Conservation (phyloP, 2,888 invertebrate species). For the Halictus quadricinctus region DNA sequence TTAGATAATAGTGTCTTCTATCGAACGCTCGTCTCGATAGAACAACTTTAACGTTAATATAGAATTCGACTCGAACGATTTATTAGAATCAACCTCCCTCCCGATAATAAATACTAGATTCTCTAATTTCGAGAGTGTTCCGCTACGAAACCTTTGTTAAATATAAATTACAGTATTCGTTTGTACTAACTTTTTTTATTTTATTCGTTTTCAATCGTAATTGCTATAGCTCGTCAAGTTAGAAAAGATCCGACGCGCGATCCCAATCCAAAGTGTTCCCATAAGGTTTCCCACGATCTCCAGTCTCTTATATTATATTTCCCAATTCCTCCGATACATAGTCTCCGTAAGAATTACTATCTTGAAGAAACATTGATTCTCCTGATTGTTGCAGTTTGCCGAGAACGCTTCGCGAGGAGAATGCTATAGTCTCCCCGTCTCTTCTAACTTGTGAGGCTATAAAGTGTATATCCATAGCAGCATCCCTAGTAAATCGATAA, state of each 20-base stretch:
- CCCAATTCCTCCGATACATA: not conserved
- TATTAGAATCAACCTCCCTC: not conserved
- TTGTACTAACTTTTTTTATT: conserved; percentile 7
- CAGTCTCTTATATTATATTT: not conserved
- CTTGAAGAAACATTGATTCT: not conserved
- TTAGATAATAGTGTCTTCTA: not conserved
- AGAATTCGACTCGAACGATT: not conserved
- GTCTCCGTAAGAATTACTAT: not conserved
- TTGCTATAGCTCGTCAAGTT: conserved; percentile 13
- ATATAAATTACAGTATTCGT: conserved; percentile 21
- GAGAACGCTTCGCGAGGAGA: not conserved
- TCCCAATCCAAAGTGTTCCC: not conserved
- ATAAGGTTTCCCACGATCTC: not conserved
- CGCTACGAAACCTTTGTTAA: not conserved
- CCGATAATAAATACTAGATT: conserved; percentile 16
- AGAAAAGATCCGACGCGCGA: not conserved
- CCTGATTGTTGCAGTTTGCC: not conserved
- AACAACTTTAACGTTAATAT: not conserved
- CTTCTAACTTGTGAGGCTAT: conserved; percentile 13
- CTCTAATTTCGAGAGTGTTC: not conserved
- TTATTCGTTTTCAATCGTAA: conserved; percentile 13
- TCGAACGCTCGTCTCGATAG: not conserved
- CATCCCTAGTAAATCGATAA: conserved; percentile 51
- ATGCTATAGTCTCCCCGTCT: not conserved
- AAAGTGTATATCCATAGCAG: conserved; percentile 43